Evolutionary conservation across 2,888 invertebrate species (phyloP), one percentile per base, ranked within the genome.

Genomic region (Seira sanloemensis): DNA sequence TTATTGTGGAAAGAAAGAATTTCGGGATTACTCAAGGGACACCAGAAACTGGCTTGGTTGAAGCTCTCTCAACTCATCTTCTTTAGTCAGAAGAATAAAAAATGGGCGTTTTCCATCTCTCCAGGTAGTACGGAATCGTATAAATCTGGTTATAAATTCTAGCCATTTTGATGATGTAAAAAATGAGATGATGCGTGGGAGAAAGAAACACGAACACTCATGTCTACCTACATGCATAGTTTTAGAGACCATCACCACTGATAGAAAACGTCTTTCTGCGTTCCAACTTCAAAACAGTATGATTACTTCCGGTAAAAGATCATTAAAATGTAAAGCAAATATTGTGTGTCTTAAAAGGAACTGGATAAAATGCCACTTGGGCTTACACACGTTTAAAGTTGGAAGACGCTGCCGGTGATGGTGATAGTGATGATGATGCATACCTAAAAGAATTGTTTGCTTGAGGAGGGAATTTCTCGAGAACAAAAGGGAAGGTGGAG

Each of bases 91-190:
- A 75, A 50, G 62, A 37, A 81, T 75, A 81, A 81, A 81, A 81
- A 81, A 81, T 81, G 75, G 80, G 81, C 69, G 75, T 66, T 71
- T 71, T 69, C 69, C 69, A 81, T 81, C 75, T 81, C 71, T 81
- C 71, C 75, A 75, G 81, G 75, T 75, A 81, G 27, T 75, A 54
- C 37, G 12, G 4, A 37, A 37, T 71, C 66, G 69, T 77, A 67
- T 74, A 80, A n/a, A n/a, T n/a, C n/a, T n/a, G n/a, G n/a, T n/a
- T n/a, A n/a, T n/a, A n/a, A 73, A 79, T 74, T 62, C 58, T 54
- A 37, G 67, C 12, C 12, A 37, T 37, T 37, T 7, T 12, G 37
- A 37, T 37, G 37, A 37, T 66, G 77, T 77, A 69, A 67, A 58
- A 77, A 76, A 54, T 19, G 21, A 69, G 69, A 75, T 71, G 78